phyloP scores from a whole-genome alignment of 2,888 invertebrate genomes.

The Mythimna ferrago region DNA sequence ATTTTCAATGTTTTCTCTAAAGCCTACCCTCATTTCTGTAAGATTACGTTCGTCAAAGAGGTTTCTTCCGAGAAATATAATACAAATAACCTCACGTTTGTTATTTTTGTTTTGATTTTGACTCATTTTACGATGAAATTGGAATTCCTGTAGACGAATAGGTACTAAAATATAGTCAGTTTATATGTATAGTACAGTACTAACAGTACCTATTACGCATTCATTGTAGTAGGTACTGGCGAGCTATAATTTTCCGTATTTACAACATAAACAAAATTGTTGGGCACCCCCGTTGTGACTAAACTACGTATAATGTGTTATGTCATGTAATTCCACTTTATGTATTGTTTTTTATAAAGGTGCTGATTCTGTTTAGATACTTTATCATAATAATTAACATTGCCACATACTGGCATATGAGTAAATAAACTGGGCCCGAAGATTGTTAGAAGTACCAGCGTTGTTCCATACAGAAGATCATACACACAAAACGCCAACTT shows the following conservation, averaged over 20 bases:
- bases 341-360: constrained; percentile 10
- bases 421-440: too few species aligned
- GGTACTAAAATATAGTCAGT: constrained; percentile 6
- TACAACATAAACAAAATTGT: constrained; percentile 44
- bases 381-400: background rate
- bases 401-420: background rate
- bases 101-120: constrained; percentile 28
- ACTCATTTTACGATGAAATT: constrained; percentile 29
- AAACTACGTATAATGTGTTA: constrained; percentile 31
- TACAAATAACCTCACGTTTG: background rate
- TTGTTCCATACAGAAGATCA: background rate
- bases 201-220: constrained; percentile 27
- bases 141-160: constrained; percentile 20
- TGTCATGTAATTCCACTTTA: constrained; percentile 16
- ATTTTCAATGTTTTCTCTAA: background rate
- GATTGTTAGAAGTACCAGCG: too few species aligned
- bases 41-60: background rate
- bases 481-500: background rate
- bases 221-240: constrained; percentile 20
- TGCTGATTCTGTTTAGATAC: constrained; percentile 1
- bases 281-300: constrained; percentile 41
- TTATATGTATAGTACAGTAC: background rate
- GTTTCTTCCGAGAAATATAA: constrained; percentile 6
- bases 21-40: background rate
- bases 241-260: constrained; percentile 43